Evolutionary conservation across 2,888 invertebrate genomes (phyloP), one percentile per base, ranked within the genome.

Genomic region (Coelogynopora nodosa): DNA sequence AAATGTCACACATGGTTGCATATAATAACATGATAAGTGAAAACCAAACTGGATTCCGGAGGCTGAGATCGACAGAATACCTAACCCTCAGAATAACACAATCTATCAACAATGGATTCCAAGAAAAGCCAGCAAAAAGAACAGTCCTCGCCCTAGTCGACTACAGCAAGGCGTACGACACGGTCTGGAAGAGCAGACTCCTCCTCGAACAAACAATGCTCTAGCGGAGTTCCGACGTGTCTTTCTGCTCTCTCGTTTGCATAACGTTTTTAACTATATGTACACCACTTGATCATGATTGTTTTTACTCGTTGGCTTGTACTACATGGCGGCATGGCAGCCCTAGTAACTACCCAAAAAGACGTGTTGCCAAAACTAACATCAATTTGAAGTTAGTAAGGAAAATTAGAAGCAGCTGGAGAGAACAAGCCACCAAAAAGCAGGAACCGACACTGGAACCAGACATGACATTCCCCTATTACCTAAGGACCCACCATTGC

Each of bases 161-260:
- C 5, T 74, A 74, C 74, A 74, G 74, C 23, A 74, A 74, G 74
- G 74, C 74, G 27, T 74, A 74, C 27, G 74, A 74, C 74, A 74
- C 27, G 74, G 74, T 74, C 74, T 74, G 74, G 74, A 74, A 74
- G 74, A 74, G 74, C 74, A 74, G 74, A 74, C 74, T 74, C 74
- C 74, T 74, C 74, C 74, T 74, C 74, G 27, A n/a, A n/a, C n/a
- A n/a, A n/a, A n/a, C n/a, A n/a, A n/a, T n/a, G n/a, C n/a, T n/a
- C n/a, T n/a, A n/a, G n/a, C n/a, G n/a, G n/a, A n/a, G n/a, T n/a
- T n/a, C n/a, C n/a, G n/a, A n/a, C n/a, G n/a, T n/a, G n/a, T n/a
- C n/a, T n/a, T n/a, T n/a, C n/a, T n/a, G n/a, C n/a, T n/a, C n/a
- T n/a, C n/a, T n/a, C n/a, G n/a, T n/a, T n/a, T n/a, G n/a, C n/a